Percentiles rank a stretch among this genome's conserved stretches.
These are phyloP conservation scores for Sarcophilus harrisii DNA, from an alignment of 2,797 vertebrate genomes.

Conservation along the genomic window DNA sequence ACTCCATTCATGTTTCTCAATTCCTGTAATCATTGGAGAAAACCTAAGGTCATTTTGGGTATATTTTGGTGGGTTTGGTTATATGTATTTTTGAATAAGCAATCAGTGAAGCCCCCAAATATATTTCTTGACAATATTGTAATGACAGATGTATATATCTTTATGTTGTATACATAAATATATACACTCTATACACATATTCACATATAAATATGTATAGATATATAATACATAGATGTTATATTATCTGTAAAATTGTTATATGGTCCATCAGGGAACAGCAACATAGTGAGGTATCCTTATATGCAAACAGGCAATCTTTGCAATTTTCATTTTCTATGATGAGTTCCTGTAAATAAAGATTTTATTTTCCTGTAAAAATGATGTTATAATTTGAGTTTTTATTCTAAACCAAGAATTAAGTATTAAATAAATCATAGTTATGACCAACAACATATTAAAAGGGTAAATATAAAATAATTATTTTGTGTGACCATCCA, in stretches of 20 bases:
- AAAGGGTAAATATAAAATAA: neutral
- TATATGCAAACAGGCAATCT: neutral
- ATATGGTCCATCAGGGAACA: neutral
- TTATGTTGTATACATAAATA: neutral
- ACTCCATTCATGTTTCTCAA: slow-evolving; percentile 21
- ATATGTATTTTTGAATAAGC: slow-evolving; percentile 13
- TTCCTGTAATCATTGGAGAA: slow-evolving; percentile 13
- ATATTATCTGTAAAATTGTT: neutral
- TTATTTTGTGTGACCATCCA: neutral
- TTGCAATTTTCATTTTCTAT: neutral
- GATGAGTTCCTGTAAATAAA: neutral
- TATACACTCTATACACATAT: too few species aligned
- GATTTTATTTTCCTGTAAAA: neutral
- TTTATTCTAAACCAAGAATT: neutral
- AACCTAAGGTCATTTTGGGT: neutral
- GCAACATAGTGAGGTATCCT: neutral
- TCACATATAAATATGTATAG: neutral
- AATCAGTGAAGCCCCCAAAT: neutral
- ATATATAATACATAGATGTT: neutral
- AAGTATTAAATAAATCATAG: neutral
- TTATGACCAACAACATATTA: neutral
- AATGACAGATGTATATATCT: neutral
- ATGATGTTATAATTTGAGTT: neutral
- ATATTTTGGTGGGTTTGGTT: neutral
- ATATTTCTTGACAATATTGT: slow-evolving; percentile 15